Evolutionary conservation across 2,888 invertebrate genomes (phyloP).

Genomic region (Plebejus melissa): DNA sequence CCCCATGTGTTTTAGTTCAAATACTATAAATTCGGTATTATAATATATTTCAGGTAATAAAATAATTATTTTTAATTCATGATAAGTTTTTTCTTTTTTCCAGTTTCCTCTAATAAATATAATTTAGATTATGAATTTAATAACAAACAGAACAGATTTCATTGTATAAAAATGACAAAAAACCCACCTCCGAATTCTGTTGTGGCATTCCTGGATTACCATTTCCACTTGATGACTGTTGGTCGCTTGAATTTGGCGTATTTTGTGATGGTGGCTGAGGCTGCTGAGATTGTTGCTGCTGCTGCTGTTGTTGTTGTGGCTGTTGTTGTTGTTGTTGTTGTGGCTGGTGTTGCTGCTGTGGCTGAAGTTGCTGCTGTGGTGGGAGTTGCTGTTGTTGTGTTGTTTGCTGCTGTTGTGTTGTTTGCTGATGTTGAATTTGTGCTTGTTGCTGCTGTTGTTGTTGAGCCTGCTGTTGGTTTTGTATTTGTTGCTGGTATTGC

Average conservation of each 20-base stretch:
- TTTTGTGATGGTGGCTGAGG: slow-evolving; percentile 52
- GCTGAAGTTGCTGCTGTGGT: slow-evolving; percentile 52
- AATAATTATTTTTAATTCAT: too few relatives aligned
- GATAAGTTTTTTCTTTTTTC: too few relatives aligned
- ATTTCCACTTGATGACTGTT: slow-evolving; percentile 67
- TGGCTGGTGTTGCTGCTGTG: slow-evolving; percentile 52
- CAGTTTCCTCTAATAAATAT: too few relatives aligned
- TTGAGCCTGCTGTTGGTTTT: slow-evolving; percentile 62
- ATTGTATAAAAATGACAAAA: slow-evolving; percentile 35
- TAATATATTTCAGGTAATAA: too few relatives aligned
- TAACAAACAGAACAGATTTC: neutral
- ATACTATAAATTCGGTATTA: too few relatives aligned
- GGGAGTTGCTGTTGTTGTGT: slow-evolving; percentile 56
- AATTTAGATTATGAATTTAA: too few relatives aligned
- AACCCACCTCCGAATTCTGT: slow-evolving; percentile 63
- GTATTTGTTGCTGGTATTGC: slow-evolving; percentile 52
- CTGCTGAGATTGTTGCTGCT: slow-evolving; percentile 59
- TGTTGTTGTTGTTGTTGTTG: slow-evolving; percentile 54
- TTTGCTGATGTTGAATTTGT: slow-evolving; percentile 56
- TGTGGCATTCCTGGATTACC: slow-evolving; percentile 64
- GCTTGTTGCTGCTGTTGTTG: slow-evolving; percentile 53
- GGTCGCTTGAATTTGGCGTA: slow-evolving; percentile 63
- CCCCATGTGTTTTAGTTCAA: neutral
- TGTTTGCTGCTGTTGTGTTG: slow-evolving; percentile 44
- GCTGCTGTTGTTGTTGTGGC: slow-evolving; percentile 52